Conservation (phyloP, 2,797 vertebrate species). For the Poecilia gillii region DNA sequence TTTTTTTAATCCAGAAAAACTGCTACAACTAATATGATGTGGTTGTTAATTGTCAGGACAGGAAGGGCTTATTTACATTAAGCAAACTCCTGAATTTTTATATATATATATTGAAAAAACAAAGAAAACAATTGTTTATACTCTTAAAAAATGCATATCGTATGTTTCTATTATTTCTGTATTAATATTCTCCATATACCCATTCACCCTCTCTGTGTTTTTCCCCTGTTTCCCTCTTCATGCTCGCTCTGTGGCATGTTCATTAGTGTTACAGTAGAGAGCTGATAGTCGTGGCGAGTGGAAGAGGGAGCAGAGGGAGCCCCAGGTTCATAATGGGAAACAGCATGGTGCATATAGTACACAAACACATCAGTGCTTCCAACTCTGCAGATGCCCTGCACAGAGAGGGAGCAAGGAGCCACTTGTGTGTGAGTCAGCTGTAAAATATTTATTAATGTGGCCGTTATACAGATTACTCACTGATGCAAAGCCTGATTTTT, state of each 20-base stretch:
- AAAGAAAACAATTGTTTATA: neutral
- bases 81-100: neutral
- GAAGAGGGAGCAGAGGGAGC: conserved; percentile 56
- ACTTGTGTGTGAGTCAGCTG: conserved; percentile 22
- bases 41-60: neutral
- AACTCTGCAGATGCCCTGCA: conserved; percentile 27
- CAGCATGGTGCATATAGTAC: conserved; percentile 67
- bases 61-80: neutral
- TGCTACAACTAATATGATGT: neutral
- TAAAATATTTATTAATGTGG: conserved; percentile 42
- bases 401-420: conserved; percentile 28
- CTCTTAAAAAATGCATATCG: neutral
- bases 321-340: conserved; percentile 65
- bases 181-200: conserved; percentile 56
- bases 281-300: conserved; percentile 58
- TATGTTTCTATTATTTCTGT: conserved; percentile 34
- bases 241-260: conserved; percentile 55
- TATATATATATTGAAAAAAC: neutral
- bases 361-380: conserved; percentile 64
- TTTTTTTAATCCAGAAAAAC: neutral
- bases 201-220: conserved; percentile 23
- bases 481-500: neutral
- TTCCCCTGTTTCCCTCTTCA: conserved; percentile 31
- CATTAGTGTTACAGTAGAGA: conserved; percentile 72
- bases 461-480: conserved; percentile 18